Percentiles rank a stretch among this genome's conserved stretches.
phyloP scores from a whole-genome alignment of 2,113 vertebrate genomes.

The Cynoglossus semilaevis region DNA sequence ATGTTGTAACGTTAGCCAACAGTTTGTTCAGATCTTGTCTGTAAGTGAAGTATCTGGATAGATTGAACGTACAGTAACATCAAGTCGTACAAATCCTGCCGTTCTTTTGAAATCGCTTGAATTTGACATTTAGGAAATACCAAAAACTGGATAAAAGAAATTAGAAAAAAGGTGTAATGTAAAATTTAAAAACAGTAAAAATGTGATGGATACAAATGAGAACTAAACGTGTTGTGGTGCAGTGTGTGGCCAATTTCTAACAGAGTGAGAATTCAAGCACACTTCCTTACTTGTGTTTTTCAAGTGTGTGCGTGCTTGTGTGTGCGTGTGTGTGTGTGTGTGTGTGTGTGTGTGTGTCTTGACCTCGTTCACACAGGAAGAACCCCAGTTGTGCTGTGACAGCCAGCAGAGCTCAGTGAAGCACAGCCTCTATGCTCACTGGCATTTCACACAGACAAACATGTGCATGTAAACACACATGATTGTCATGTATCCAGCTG shows the following conservation, averaged over 20 bases:
- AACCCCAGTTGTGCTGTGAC: constrained; percentile 69
- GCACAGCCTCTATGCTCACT: constrained; percentile 89
- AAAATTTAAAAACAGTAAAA: too few species aligned
- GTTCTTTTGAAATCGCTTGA: too few species aligned
- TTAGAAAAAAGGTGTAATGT: too few species aligned
- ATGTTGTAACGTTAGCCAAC: too few species aligned
- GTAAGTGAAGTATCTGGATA: too few species aligned
- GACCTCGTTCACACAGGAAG: constrained; percentile 70
- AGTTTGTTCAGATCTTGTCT: too few species aligned
- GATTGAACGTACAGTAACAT: too few species aligned
- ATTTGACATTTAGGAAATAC: too few species aligned
- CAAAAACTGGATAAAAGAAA: too few species aligned
- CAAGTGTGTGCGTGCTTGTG: constrained; percentile 19
- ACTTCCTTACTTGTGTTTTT: constrained; percentile 63
- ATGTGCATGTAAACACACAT: constrained; percentile 68
- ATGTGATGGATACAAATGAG: too few species aligned
- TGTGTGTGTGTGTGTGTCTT: constrained; percentile 43
- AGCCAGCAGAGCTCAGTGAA: constrained; percentile 82
- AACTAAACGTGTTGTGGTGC: too few species aligned
- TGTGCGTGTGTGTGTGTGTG: constrained; percentile 27
- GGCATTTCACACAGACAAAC: constrained; percentile 81
- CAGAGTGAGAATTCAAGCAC: constrained; percentile 50
- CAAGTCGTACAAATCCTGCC: too few species aligned
- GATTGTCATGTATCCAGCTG: constrained; percentile 65
- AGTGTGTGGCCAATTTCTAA: constrained; percentile 11